A percentile compares a stretch with the other conserved stretches of the same genome.
phyloP scores from a whole-genome alignment of 2,113 vertebrate species.

The Lycaon pictus region DNA sequence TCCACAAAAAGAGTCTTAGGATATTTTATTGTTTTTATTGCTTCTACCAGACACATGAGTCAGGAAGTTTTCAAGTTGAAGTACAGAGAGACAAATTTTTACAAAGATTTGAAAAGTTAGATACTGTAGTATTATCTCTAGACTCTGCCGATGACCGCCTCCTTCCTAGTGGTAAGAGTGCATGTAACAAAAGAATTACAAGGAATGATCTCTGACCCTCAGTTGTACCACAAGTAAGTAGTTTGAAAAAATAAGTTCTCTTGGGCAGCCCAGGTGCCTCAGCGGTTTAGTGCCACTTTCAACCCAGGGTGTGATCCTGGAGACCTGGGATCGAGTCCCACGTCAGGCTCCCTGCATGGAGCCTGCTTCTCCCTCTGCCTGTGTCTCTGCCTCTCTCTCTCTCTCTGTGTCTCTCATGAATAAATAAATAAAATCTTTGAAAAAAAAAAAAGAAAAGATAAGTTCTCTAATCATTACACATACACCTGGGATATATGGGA shows the following conservation, averaged over 20 bases:
- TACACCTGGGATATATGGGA: background rate
- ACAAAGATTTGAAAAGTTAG: slow-evolving; percentile 11
- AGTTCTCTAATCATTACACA: background rate
- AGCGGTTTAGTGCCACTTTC: no score
- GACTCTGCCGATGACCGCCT: background rate
- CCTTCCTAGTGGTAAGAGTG: background rate
- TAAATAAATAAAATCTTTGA: no score
- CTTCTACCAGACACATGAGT: background rate
- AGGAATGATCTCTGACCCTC: accelerated
- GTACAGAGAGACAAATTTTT: background rate
- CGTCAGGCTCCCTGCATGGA: no score
- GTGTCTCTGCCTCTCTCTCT: no score
- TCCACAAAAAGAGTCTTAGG: background rate
- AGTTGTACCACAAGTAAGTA: background rate
- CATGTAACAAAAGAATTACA: background rate
- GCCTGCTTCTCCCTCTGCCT: no score
- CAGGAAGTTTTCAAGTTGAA: slow-evolving; percentile 2
- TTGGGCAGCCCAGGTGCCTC: no score
- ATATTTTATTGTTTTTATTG: slow-evolving; percentile 27
- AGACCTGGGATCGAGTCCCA: no score
- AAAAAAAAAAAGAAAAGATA: no score
- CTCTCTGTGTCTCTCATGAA: no score
- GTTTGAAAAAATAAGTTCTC: background rate
- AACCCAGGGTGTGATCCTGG: no score
- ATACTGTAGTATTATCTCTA: background rate